Conservation (phyloP, 1,140 invertebrate genomes). For the Drosophila nebulosa region DNA sequence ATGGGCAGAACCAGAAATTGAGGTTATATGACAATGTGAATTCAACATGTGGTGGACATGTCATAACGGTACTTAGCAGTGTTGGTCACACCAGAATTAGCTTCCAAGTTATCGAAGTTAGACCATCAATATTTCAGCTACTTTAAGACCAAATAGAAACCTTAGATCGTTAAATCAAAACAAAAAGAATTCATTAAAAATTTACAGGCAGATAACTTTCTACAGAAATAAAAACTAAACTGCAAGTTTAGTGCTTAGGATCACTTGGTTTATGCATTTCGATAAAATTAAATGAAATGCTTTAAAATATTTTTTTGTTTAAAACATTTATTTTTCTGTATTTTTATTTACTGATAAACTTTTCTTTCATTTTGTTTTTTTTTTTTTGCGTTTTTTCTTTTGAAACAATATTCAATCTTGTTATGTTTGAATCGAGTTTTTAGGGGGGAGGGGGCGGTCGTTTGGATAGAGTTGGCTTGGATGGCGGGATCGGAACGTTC, state of each 20-base stretch:
- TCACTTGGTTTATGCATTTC: background rate
- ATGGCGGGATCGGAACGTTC: background rate
- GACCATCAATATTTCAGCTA: too few relatives aligned
- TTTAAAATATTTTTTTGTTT: conserved; percentile 39
- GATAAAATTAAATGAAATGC: background rate
- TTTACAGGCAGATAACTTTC: too few relatives aligned
- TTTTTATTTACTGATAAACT: conserved; percentile 64
- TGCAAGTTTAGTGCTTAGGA: background rate
- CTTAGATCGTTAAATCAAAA: too few relatives aligned
- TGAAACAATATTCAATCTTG: conserved; percentile 72
- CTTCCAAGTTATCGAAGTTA: too few relatives aligned
- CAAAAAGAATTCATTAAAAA: too few relatives aligned
- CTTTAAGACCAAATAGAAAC: too few relatives aligned
- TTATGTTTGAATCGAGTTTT: conserved; percentile 28
- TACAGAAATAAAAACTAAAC: too few relatives aligned
- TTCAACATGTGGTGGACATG: too few relatives aligned
- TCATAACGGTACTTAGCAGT: too few relatives aligned
- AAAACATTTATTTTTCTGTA: conserved; percentile 75
- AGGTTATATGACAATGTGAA: too few relatives aligned
- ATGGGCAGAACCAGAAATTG: too few relatives aligned
- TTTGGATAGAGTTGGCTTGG: background rate
- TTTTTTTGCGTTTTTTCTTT: conserved; percentile 26
- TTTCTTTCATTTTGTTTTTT: conserved; percentile 29
- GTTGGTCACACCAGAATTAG: too few relatives aligned
- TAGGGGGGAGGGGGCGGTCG: conserved; percentile 7